Percentiles rank a stretch among this genome's conserved stretches.
Conservation (phyloP, 2,888 invertebrate genomes). For the Thysanoteuthis rhombus region DNA sequence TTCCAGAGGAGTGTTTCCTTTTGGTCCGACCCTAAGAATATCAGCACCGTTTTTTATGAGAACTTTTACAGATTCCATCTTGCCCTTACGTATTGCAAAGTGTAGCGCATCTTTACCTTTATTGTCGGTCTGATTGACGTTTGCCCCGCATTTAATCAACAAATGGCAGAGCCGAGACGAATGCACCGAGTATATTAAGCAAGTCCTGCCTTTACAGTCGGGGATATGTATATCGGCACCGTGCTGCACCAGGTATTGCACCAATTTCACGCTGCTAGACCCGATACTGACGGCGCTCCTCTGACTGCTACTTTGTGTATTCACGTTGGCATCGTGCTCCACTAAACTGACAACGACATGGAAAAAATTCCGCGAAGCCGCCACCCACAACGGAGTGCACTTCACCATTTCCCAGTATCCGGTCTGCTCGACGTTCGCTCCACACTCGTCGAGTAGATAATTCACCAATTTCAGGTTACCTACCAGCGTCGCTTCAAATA, state of each 20-base stretch:
- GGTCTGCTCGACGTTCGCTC: background rate
- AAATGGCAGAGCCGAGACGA: background rate
- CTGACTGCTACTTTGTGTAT: background rate
- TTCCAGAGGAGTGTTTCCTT: background rate
- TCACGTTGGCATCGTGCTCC: background rate
- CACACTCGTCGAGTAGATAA: constrained; percentile 13
- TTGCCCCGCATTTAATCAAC: background rate
- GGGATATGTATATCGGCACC: background rate
- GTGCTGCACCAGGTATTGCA: background rate
- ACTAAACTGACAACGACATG: background rate
- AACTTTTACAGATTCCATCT: background rate
- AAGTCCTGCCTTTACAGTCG: background rate
- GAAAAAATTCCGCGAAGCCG: background rate
- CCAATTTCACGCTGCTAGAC: background rate
- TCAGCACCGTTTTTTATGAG: background rate
- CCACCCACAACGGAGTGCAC: background rate
- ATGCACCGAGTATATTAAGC: background rate
- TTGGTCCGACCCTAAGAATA: background rate
- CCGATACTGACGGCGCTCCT: background rate
- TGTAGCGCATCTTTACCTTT: background rate
- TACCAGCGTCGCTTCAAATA: background rate
- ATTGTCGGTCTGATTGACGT: background rate
- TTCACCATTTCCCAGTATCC: background rate
- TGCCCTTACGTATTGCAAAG: background rate
- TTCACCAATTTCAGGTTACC: background rate